These are phyloP conservation scores for Punctoribates punctum DNA, from an alignment of 2,888 invertebrate species.

Conservation along the genomic window DNA sequence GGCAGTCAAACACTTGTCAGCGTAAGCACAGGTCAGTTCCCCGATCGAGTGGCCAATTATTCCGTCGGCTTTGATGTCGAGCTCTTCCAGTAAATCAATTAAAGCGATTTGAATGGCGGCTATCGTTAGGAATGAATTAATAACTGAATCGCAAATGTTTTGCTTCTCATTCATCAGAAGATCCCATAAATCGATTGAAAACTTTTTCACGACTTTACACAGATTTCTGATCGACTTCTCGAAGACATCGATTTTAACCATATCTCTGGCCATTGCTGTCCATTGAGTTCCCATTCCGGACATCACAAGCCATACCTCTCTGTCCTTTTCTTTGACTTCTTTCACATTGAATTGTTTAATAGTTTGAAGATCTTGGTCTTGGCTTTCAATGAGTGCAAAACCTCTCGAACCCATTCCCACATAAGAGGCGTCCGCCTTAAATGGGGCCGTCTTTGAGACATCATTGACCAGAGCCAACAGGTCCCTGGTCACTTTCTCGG, in stretches of 20 bases:
- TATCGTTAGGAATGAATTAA: slow-evolving; percentile 57
- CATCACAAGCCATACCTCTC: slow-evolving; percentile 58
- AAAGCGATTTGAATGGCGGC: slow-evolving; percentile 59
- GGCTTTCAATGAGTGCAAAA: slow-evolving; percentile 24
- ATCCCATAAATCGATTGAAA: slow-evolving; percentile 54
- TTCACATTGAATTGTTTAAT: background rate
- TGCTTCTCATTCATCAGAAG: slow-evolving; percentile 52
- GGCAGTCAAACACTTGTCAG: slow-evolving; percentile 56
- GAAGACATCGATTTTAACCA: slow-evolving; percentile 56
- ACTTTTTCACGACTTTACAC: slow-evolving; percentile 53
- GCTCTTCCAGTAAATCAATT: slow-evolving; percentile 54
- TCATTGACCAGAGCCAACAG: slow-evolving; percentile 37
- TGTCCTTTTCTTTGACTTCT: background rate
- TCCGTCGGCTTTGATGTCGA: slow-evolving; percentile 57
- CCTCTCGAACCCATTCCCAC: slow-evolving; percentile 19
- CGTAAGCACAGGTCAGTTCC: slow-evolving; percentile 59
- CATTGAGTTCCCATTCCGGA: slow-evolving; percentile 60
- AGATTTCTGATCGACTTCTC: slow-evolving; percentile 54
- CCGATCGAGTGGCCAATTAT: slow-evolving; percentile 54
- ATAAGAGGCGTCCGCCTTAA: background rate
- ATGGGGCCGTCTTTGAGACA: slow-evolving; percentile 37
- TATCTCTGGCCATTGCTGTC: slow-evolving; percentile 57
- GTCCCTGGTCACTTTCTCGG: slow-evolving; percentile 34
- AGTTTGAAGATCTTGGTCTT: background rate
- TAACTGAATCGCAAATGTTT: slow-evolving; percentile 50